Evolutionary conservation across 2,113 vertebrate species (phyloP).

Genomic region (Aegypius monachus): DNA sequence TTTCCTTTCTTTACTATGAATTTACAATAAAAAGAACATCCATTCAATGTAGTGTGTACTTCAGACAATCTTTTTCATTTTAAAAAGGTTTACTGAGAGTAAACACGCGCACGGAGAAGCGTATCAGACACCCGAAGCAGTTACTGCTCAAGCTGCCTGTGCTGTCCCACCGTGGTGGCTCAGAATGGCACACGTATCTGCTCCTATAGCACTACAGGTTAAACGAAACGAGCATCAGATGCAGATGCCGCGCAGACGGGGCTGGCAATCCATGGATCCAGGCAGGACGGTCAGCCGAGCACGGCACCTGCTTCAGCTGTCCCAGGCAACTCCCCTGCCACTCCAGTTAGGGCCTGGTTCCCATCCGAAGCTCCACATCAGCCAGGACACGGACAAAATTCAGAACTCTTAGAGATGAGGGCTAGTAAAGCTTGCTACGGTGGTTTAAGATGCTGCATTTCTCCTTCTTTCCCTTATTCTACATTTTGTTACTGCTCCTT

Average conservation of each 20-base stretch:
- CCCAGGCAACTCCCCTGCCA: background rate
- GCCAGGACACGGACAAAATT: background rate
- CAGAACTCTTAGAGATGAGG: background rate
- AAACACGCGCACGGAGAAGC: background rate
- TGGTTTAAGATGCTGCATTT: background rate
- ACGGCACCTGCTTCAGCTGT: background rate
- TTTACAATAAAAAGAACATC: background rate
- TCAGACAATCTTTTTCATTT: background rate
- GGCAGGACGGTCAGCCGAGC: background rate
- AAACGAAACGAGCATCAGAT: accelerated
- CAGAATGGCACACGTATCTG: background rate
- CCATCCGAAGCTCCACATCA: background rate
- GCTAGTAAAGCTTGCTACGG: background rate
- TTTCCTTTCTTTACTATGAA: background rate
- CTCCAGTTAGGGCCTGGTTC: background rate
- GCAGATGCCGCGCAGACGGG: background rate
- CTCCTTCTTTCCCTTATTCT: background rate
- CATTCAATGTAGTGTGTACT: background rate
- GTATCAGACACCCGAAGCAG: background rate
- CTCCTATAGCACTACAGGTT: background rate
- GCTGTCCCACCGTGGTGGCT: background rate
- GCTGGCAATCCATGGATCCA: background rate
- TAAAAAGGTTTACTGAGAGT: background rate
- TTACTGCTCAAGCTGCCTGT: background rate
- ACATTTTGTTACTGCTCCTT: background rate